A percentile compares a stretch with the other conserved stretches of the same genome.
Conservation (phyloP, 2,113 vertebrate species). For the Eretmochelys imbricata region DNA sequence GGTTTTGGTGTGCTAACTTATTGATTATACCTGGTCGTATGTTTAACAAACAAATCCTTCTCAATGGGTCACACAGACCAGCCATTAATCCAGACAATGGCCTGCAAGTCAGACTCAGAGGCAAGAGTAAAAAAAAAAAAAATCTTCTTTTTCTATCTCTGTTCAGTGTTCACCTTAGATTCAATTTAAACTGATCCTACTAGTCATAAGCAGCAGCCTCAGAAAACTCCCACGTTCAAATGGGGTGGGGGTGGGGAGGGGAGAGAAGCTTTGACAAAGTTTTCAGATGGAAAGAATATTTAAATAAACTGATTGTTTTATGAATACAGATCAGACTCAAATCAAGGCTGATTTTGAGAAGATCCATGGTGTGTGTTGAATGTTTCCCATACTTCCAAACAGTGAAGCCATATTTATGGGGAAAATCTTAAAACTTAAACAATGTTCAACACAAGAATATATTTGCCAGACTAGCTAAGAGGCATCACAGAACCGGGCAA, state of each 20-base stretch:
- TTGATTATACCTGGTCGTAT: neutral
- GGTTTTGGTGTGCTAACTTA: neutral
- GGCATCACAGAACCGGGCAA: neutral
- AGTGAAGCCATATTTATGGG: neutral
- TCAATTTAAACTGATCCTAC: neutral
- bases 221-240: neutral
- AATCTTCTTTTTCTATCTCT: neutral
- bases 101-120: neutral
- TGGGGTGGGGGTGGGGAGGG: too few species aligned
- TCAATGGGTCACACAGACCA: neutral
- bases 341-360: neutral
- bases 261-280: neutral
- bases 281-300: neutral
- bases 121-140: neutral
- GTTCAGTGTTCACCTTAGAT: neutral
- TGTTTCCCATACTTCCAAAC: neutral
- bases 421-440: neutral
- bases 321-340: neutral
- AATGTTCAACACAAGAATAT: neutral
- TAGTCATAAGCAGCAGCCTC: neutral
- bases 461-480: neutral
- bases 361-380: neutral
- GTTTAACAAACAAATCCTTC: neutral
- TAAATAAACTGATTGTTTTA: neutral
- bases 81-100: neutral